These are phyloP conservation scores for Myxocyprinus asiaticus DNA, from an alignment of 2,113 vertebrate species.

Conservation along the genomic window DNA sequence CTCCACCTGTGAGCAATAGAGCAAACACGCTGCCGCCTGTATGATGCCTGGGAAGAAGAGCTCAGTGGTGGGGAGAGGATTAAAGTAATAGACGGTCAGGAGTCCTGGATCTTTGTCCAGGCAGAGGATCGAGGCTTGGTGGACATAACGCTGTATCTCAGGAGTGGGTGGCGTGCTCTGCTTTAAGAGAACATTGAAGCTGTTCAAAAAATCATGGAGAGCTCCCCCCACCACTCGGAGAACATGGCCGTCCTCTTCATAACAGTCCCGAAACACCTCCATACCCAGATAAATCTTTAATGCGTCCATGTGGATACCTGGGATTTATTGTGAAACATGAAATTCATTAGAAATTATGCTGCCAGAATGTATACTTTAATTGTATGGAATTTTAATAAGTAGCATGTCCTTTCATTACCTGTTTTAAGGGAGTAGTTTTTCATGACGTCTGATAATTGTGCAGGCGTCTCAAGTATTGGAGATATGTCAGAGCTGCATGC, in stretches of 20 bases:
- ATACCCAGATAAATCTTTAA: slow-evolving; percentile 85
- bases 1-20: slow-evolving; percentile 88
- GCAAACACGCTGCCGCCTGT: slow-evolving; percentile 85
- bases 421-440: slow-evolving; percentile 77
- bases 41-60: slow-evolving; percentile 92
- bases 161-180: slow-evolving; percentile 77
- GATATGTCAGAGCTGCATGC: slow-evolving; percentile 65
- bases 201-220: slow-evolving; percentile 96
- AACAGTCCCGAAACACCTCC: slow-evolving; percentile 93
- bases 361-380: neutral
- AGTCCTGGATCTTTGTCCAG: slow-evolving; percentile 91
- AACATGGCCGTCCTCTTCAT: slow-evolving; percentile 93
- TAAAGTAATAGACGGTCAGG: slow-evolving; percentile 93
- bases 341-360: neutral
- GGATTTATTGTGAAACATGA: slow-evolving; percentile 31
- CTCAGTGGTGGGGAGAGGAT: slow-evolving; percentile 84
- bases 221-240: slow-evolving; percentile 91
- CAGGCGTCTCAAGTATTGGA: slow-evolving; percentile 73
- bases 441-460: slow-evolving; percentile 86
- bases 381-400: neutral
- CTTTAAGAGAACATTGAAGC: slow-evolving; percentile 93
- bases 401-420: slow-evolving; percentile 74
- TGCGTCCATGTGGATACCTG: slow-evolving; percentile 82
- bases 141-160: slow-evolving; percentile 69
- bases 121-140: slow-evolving; percentile 91